Evolutionary conservation across 2,888 invertebrate genomes (phyloP), one percentile per base, ranked within the genome.

Genomic region (Phlogophora meticulosa): DNA sequence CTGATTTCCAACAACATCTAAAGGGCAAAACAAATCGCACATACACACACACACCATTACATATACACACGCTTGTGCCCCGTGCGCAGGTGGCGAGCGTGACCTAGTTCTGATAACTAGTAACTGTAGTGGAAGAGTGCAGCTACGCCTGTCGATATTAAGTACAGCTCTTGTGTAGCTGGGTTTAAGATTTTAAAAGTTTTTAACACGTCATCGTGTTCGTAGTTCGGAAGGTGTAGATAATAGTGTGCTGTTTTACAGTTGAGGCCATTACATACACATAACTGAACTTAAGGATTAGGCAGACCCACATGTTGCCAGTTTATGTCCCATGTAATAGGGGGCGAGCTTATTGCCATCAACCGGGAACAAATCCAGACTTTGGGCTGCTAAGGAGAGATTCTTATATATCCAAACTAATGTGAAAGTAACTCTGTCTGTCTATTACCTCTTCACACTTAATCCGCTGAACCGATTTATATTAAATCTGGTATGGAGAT

Each of bases 91-190:
- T 70, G 80, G 59, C 68, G 49, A 48, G 66, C 64, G 60, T 81
- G 82, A 83, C 84, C 83, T 52, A 84, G 75, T 81, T 84, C 43
- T 55, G 55, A 67, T 59, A 65, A 68, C 65, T 61, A 17, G 40
- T 46, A 59, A 59, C 42, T 80, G 59, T 68, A 75, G 71, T 70
- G 70, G 66, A 70, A 76, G 69, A 83, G 77, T 79, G 82, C 78
- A 72, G 49, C 55, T 61, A 38, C 43, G 52, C 59, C 24, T 46
- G 52, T 46, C 72, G 58, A 69, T 73, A 61, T 65, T 60, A 62
- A 65, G 61, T 70, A 42, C 53, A 36, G 7, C 60, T 5, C 46
- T 43, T 32, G 1, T 45, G 10, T 20, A 17, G 32, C 56, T 15
- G 43, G 38, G 40, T 34, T 57, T 57, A 73, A 73, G 63, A 69